Evolutionary conservation across 2,113 vertebrate genomes (phyloP).

Genomic region (Python bivittatus): DNA sequence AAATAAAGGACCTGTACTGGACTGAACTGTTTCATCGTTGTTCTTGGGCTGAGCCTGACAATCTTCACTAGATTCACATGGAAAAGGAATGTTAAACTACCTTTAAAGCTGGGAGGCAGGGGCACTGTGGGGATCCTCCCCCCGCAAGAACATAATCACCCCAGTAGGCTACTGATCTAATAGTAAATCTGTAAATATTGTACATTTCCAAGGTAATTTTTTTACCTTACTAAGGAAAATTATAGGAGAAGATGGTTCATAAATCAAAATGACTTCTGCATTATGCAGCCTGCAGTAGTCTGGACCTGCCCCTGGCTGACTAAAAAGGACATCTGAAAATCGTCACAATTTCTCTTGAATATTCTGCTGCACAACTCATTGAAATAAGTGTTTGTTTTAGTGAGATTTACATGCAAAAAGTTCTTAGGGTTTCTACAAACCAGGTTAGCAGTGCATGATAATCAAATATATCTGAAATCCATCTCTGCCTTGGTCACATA

Average conservation of each 20-base stretch:
- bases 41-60: too few relatives aligned
- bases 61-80: not conserved
- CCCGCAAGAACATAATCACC: not conserved
- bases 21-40: too few relatives aligned
- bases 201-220: not conserved
- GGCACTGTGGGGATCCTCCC: not conserved
- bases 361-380: not conserved
- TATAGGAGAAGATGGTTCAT: not conserved
- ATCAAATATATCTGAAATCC: not conserved
- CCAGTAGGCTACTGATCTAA: not conserved
- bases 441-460: too few relatives aligned
- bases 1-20: too few relatives aligned
- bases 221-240: not conserved
- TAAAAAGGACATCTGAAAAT: not conserved
- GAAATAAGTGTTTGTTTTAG: not conserved
- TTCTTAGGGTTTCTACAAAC: not conserved
- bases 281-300: not conserved
- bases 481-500: too few relatives aligned
- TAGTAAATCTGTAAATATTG: not conserved
- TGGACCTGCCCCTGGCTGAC: not conserved
- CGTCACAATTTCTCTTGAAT: not conserved
- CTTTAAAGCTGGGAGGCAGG: not conserved
- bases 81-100: not conserved
- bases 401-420: not conserved
- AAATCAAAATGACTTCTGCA: not conserved